Evolutionary conservation across 2,113 vertebrate genomes (phyloP).

Genomic region (Istiophorus platypterus): DNA sequence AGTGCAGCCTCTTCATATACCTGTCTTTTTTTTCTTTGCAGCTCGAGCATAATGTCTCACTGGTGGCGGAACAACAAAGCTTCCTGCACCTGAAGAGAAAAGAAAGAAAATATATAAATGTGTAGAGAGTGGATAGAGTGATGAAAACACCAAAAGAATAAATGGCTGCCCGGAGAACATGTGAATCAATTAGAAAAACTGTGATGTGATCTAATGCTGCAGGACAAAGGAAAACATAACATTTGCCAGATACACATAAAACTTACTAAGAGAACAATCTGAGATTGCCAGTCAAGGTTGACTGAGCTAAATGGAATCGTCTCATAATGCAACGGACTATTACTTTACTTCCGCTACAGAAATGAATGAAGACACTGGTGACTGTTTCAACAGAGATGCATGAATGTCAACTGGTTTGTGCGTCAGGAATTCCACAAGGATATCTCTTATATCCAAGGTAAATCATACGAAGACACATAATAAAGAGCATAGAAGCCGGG

Average conservation of each 20-base stretch:
- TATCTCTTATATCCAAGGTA: neutral
- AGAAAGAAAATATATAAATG: neutral
- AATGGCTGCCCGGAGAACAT: neutral
- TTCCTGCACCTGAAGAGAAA: conserved; percentile 64
- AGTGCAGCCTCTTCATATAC: conserved; percentile 65
- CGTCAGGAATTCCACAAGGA: neutral
- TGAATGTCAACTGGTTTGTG: neutral
- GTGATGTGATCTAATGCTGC: neutral
- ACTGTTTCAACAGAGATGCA: neutral
- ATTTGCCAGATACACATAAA: neutral
- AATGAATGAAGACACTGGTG: neutral
- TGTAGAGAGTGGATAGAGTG: neutral
- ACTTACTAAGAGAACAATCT: neutral
- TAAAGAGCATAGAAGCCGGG: too few species aligned
- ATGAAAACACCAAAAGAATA: neutral
- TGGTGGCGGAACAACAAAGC: conserved; percentile 70
- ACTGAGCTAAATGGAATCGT: neutral
- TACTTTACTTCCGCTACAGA: neutral
- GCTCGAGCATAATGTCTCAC: conserved; percentile 84
- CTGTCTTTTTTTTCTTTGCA: conserved; percentile 74
- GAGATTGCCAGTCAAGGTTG: neutral
- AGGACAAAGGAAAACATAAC: neutral
- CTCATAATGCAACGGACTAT: neutral
- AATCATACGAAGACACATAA: neutral
- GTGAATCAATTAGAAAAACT: neutral